Base-by-base conservation (phyloP, 2,113 vertebrate genomes). In the Climacteris rufus region DNA sequence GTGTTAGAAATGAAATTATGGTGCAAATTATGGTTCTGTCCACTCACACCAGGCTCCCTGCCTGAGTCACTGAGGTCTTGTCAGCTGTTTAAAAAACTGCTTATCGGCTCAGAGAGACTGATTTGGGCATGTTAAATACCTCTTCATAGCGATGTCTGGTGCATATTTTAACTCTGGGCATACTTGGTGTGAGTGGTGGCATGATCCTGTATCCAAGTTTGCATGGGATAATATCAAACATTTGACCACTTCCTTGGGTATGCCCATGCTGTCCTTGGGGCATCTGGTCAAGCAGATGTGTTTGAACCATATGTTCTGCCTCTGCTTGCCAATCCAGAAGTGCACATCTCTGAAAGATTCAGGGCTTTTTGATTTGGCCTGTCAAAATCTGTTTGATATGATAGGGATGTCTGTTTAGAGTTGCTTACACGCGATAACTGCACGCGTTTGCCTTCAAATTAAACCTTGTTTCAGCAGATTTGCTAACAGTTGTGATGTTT, bases 401-500 rank as follows among this genome's bases (percentile, higher is more conserved):
- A 56, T 22, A 63, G 37, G 0, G 1, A 44, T 59, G 45, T 17
- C 56, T 90, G 64, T 90, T 90, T 63, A 37, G 85, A 52, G 64
- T 45, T 50, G n/a, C 70, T 85, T 76, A 70, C 60, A 37, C 28
- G 44, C 10, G 37, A 88, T 76, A 79, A 63, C 35, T 31, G 45
- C 74, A 50, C 0, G 0, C 1, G 1, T 87, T 94, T 91, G 47
- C 65, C 74, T 85, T 87, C 90, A 70, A 83, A 92, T 71, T 93
- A 88, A 96, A 90, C 64, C 35, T 42, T 83, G 42, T 94, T 94
- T 95, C 37, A 6, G 49, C 59, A 81, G 64, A 86, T 83, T 93
- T 94, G 31, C 49, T 90, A 93, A 92, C 90, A 96, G 90, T 92
- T 96, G 60, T 81, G 83, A 39, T 94, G 84, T 80, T 90, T 92